A percentile compares a stretch with the other conserved stretches of the same genome.
Conservation (phyloP, 2,888 invertebrate genomes). For the Elmis aenea region DNA sequence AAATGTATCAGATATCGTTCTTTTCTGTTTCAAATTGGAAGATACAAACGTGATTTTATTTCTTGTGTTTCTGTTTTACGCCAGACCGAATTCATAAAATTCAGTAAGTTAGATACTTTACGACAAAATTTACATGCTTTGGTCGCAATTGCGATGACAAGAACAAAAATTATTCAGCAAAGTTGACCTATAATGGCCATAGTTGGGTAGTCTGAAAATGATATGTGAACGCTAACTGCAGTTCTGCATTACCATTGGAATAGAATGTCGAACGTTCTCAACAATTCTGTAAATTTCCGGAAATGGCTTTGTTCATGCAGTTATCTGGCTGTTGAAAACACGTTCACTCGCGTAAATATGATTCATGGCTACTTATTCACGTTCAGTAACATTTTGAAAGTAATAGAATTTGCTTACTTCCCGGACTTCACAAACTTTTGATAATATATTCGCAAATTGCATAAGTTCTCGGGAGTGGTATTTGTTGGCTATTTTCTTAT, state of each 20-base stretch:
- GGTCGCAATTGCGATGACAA: too few relatives aligned
- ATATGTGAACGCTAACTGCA: conserved; percentile 21
- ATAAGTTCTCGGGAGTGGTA: conserved; percentile 5
- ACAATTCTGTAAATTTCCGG: conserved; percentile 27
- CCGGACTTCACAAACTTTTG: not conserved
- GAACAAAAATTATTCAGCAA: too few relatives aligned
- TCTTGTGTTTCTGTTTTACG: too few relatives aligned
- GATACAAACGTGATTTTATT: too few relatives aligned
- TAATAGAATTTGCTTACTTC: conserved; percentile 20
- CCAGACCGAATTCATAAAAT: too few relatives aligned
- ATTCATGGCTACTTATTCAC: conserved; percentile 23
- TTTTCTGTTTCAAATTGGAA: too few relatives aligned
- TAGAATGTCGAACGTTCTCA: conserved; percentile 28
- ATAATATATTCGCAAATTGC: conserved; percentile 10
- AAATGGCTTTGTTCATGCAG: conserved; percentile 27
- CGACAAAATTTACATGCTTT: too few relatives aligned
- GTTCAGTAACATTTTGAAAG: conserved; percentile 21
- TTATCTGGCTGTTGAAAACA: conserved; percentile 22
- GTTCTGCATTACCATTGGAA: conserved; percentile 26
- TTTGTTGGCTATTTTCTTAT: too few relatives aligned
- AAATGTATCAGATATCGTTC: too few relatives aligned
- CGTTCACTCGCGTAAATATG: conserved; percentile 17
- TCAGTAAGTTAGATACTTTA: too few relatives aligned
- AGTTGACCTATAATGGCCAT: too few relatives aligned
- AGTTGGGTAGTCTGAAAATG: conserved; percentile 14